phyloP scores from a whole-genome alignment of 1,140 invertebrate species.

The Drosophila sproati region DNA sequence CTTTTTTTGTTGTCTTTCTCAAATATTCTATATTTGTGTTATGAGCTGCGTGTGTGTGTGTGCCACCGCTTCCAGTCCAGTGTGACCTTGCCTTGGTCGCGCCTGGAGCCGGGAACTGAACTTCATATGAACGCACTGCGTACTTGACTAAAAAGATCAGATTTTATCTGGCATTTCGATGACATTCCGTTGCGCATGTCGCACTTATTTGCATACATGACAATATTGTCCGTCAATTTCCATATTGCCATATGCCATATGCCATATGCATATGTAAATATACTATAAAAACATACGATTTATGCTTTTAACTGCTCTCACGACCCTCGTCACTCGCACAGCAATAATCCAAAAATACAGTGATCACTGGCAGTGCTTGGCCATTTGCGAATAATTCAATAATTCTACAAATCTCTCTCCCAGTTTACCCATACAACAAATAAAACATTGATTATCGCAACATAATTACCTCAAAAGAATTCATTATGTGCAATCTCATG shows the following conservation, averaged over 20 bases:
- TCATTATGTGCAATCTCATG: too few relatives aligned
- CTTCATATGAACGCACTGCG: background rate
- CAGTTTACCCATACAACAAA: too few relatives aligned
- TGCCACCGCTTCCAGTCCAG: background rate
- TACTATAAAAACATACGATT: conserved; percentile 5
- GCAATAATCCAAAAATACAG: background rate
- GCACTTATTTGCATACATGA: conserved; percentile 18
- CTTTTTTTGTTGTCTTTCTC: background rate
- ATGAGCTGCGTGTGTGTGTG: conserved; percentile 1
- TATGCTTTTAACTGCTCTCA: conserved; percentile 11
- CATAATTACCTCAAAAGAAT: too few relatives aligned
- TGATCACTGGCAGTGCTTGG: background rate
- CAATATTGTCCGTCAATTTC: conserved; percentile 11
- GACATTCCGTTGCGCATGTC: conserved; percentile 18
- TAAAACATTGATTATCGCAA: too few relatives aligned
- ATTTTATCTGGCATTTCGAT: background rate
- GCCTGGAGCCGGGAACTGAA: background rate
- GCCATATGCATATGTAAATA: conserved; percentile 7
- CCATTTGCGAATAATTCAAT: too few relatives aligned
- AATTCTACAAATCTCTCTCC: too few relatives aligned
- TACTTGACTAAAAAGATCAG: background rate
- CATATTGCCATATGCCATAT: conserved; percentile 9
- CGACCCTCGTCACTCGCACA: background rate
- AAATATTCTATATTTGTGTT: conserved; percentile 1
- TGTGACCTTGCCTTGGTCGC: conserved; percentile 10